Conservation (phyloP, 1,140 invertebrate species). For the Pseudomyrmex cubaensis region DNA sequence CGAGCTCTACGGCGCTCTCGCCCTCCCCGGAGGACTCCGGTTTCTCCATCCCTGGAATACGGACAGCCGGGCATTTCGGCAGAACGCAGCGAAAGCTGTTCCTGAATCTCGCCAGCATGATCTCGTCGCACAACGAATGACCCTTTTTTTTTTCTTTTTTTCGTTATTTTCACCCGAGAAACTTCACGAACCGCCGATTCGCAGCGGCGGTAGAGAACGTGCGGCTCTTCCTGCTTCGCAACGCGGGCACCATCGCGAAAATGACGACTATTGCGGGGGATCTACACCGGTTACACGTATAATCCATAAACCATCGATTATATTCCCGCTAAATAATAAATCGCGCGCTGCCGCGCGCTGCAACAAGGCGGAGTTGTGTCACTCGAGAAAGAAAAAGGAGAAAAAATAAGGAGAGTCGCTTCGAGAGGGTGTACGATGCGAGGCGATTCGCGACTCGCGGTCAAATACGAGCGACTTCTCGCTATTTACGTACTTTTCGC, state of each 20-base stretch:
- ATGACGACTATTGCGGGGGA: slow-evolving; percentile 13
- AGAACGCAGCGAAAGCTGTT: slow-evolving; percentile 66
- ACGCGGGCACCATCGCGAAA: slow-evolving; percentile 60
- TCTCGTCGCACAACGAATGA: background rate
- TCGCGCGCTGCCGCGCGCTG: background rate
- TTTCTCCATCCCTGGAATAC: slow-evolving; percentile 81
- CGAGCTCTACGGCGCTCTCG: slow-evolving; percentile 85
- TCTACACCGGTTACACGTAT: slow-evolving; percentile 36
- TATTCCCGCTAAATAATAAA: slow-evolving; percentile 62
- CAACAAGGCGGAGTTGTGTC: background rate
- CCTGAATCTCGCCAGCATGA: slow-evolving; percentile 71
- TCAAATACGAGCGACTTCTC: background rate
- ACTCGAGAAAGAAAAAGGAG: background rate
- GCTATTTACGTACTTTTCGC: background rate
- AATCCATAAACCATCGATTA: slow-evolving; percentile 65
- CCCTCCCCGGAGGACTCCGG: slow-evolving; percentile 81
- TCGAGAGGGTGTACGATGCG: background rate
- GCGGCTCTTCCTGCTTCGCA: background rate
- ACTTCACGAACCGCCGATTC: slow-evolving; percentile 21
- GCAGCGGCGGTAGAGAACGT: background rate
- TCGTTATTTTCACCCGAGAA: background rate
- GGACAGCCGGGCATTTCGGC: slow-evolving; percentile 73
- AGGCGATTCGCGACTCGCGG: slow-evolving; percentile 18
- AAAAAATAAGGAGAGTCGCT: background rate
- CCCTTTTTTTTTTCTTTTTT: background rate